Percentiles rank a stretch among this genome's conserved stretches.
Conservation (phyloP, 1,140 invertebrate genomes). For the Phenacoccus solenopsis region DNA sequence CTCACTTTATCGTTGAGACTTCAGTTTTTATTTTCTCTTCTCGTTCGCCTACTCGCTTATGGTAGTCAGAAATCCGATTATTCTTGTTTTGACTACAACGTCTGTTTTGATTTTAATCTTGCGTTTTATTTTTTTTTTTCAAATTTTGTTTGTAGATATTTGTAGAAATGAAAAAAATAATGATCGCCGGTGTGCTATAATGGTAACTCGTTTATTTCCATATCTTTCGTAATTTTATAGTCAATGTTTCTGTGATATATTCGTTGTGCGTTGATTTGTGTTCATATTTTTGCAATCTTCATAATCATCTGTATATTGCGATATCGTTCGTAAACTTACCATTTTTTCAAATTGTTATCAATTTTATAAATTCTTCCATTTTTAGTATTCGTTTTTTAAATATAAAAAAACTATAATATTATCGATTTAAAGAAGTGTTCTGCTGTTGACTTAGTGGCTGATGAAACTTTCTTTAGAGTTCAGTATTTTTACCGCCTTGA, state of each 20-base stretch:
- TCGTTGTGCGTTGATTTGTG: not conserved
- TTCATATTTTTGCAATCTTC: not conserved
- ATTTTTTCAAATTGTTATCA: not conserved
- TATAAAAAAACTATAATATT: too few relatives aligned
- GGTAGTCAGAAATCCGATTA: not conserved
- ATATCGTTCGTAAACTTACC: not conserved
- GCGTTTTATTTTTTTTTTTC: not conserved
- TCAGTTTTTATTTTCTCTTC: not conserved
- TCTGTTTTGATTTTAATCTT: constrained; percentile 11
- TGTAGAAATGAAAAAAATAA: not conserved
- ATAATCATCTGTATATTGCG: not conserved
- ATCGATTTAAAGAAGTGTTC: too few relatives aligned
- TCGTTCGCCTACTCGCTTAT: not conserved
- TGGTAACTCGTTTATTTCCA: not conserved
- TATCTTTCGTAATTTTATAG: not conserved
- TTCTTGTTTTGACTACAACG: constrained; percentile 12
- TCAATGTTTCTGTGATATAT: not conserved
- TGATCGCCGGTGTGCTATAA: not conserved
- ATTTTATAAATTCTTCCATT: too few relatives aligned
- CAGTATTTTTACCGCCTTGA: too few relatives aligned
- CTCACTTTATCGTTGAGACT: too few relatives aligned
- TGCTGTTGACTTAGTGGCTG: too few relatives aligned
- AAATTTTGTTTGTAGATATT: not conserved
- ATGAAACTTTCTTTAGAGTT: too few relatives aligned
- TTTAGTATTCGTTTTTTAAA: too few relatives aligned